phyloP scores from a whole-genome alignment of 2,797 vertebrate genomes.

The Miichthys miiuy region DNA sequence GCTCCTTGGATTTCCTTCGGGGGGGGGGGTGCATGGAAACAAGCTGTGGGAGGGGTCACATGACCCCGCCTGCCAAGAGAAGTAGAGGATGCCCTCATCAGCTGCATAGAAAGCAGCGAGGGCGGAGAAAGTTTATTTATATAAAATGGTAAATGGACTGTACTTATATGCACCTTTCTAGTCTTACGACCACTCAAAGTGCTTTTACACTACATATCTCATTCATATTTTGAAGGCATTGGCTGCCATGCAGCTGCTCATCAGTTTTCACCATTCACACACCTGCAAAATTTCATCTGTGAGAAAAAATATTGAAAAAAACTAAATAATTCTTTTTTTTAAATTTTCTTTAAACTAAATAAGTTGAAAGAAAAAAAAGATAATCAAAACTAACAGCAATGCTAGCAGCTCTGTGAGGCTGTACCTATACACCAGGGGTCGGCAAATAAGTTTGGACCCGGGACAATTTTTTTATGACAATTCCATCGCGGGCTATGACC shows the following conservation, averaged over 20 bases:
- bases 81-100: conserved; percentile 22
- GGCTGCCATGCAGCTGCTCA: neutral
- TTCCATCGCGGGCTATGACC: too few species aligned
- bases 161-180: too few species aligned
- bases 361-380: too few species aligned
- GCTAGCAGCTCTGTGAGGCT: too few species aligned
- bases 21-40: conserved; percentile 33
- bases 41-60: conserved; percentile 31
- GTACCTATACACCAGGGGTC: neutral
- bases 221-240: too few species aligned
- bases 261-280: too few species aligned
- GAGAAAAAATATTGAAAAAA: neutral
- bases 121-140: neutral
- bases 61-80: conserved; percentile 13
- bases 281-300: neutral
- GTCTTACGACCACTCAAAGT: neutral
- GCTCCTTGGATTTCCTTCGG: conserved; percentile 25
- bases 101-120: conserved; percentile 31
- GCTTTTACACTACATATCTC: too few species aligned
- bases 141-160: neutral
- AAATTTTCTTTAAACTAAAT: too few species aligned
- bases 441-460: too few species aligned
- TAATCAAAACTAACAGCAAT: too few species aligned
- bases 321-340: too few species aligned
- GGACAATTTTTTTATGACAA: too few species aligned